Evolutionary conservation across 2,113 vertebrate genomes (phyloP).

Genomic region (Sisor rabdophorus): DNA sequence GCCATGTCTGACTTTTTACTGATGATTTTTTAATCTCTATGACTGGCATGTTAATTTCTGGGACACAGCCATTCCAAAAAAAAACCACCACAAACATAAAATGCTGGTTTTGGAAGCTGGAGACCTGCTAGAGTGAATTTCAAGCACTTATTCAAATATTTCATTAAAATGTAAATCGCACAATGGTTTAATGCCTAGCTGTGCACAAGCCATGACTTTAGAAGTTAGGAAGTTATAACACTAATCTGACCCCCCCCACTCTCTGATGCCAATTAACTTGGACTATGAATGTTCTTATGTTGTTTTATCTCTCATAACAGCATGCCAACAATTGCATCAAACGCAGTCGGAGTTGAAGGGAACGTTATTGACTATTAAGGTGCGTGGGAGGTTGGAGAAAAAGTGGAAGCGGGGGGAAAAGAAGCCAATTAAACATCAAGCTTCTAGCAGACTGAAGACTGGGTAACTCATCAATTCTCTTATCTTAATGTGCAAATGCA

Average conservation of each 20-base stretch:
- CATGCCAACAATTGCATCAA: conserved; percentile 59
- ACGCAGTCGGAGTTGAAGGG: conserved; percentile 60
- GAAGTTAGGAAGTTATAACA: conserved; percentile 77
- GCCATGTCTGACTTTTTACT: conserved; percentile 71
- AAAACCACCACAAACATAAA: conserved; percentile 73
- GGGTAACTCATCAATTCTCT: conserved; percentile 69
- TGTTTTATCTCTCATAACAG: conserved; percentile 68
- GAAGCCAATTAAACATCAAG: conserved; percentile 62
- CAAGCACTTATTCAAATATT: conserved; percentile 84
- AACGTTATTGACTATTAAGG: conserved; percentile 62
- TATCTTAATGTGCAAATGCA: conserved; percentile 73
- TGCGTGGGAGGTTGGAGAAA: conserved; percentile 47
- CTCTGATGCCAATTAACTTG: conserved; percentile 72
- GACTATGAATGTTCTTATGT: conserved; percentile 68
- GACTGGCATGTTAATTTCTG: conserved; percentile 77
- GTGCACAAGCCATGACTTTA: conserved; percentile 79
- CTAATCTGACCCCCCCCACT: conserved; percentile 53
- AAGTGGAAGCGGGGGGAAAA: conserved; percentile 41
- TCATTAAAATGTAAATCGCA: conserved; percentile 85
- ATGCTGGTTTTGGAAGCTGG: conserved; percentile 75
- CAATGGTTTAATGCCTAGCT: conserved; percentile 69
- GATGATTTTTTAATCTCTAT: conserved; percentile 75
- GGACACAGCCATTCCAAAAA: conserved; percentile 75
- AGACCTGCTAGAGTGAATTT: conserved; percentile 78
- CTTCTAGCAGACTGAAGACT: conserved; percentile 58